phyloP scores from a whole-genome alignment of 2,888 invertebrate species.

The Tethea ocularis region DNA sequence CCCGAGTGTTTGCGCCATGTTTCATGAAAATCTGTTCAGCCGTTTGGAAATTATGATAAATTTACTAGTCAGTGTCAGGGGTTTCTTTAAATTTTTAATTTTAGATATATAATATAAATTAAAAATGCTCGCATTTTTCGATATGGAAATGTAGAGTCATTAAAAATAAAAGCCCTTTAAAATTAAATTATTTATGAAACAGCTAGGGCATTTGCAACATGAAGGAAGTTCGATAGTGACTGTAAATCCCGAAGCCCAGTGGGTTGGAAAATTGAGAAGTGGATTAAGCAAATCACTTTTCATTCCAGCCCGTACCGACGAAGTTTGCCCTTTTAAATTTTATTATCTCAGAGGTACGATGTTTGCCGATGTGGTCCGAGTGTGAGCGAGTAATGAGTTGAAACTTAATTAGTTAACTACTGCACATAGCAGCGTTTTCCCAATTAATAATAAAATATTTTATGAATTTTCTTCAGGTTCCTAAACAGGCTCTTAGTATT shows the following conservation, averaged over 20 bases:
- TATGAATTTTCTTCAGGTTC: background rate
- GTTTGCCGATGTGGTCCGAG: conserved; percentile 33
- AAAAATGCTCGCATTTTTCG: no score
- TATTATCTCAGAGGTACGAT: conserved; percentile 69
- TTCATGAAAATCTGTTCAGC: no score
- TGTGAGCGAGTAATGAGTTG: conserved; percentile 32
- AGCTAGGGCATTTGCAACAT: conserved; percentile 28
- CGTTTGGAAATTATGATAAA: no score
- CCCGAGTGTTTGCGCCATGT: no score
- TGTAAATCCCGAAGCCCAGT: conserved; percentile 64
- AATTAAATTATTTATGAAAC: conserved; percentile 13
- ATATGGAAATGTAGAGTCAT: background rate
- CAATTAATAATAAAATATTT: background rate
- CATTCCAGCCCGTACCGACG: conserved; percentile 69
- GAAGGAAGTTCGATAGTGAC: conserved; percentile 51
- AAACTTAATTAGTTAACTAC: background rate
- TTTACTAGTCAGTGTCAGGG: no score
- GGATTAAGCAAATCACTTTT: conserved; percentile 84
- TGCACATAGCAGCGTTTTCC: conserved; percentile 1
- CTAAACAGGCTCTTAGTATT: no score
- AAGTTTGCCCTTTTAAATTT: conserved; percentile 83
- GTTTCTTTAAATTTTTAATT: no score
- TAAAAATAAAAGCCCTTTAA: background rate
- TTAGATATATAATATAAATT: no score
- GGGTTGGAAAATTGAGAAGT: conserved; percentile 80